A percentile compares a stretch with the other conserved stretches of the same genome.
Evolutionary conservation across 2,888 invertebrate genomes (phyloP).

Genomic region (Himalopsyche japonica): DNA sequence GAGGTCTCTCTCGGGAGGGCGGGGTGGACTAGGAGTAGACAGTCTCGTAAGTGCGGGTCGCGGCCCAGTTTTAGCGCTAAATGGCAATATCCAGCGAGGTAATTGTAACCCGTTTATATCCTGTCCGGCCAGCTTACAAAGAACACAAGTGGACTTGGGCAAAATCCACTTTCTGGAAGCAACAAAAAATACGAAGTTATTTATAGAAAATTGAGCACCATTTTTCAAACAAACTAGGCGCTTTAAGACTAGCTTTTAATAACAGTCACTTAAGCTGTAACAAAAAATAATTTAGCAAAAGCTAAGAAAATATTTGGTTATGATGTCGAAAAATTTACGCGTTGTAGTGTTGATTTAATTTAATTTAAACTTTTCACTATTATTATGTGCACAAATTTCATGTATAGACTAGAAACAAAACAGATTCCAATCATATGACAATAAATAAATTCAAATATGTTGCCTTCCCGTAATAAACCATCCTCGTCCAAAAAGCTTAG

Average conservation of each 20-base stretch:
- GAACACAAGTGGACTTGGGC: neutral
- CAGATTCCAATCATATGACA: too few species aligned
- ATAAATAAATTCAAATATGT: too few species aligned
- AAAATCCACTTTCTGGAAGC: neutral
- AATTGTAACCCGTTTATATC: constrained; percentile 37
- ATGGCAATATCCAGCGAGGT: constrained; percentile 35
- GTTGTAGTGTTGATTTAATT: too few species aligned
- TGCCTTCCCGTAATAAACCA: too few species aligned
- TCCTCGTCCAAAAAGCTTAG: too few species aligned
- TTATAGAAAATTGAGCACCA: neutral
- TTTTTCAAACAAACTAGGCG: neutral
- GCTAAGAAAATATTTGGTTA: too few species aligned
- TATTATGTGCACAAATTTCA: too few species aligned
- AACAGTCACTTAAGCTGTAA: neutral
- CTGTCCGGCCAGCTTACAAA: constrained; percentile 2
- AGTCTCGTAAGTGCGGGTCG: constrained; percentile 31
- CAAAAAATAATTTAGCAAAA: too few species aligned
- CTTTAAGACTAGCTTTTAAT: neutral
- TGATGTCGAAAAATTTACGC: too few species aligned
- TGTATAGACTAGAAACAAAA: too few species aligned
- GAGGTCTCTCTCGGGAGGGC: neutral
- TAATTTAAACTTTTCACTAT: too few species aligned
- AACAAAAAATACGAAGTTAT: neutral
- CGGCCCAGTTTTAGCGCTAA: constrained; percentile 37
- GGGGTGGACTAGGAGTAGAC: neutral